Base-by-base conservation (phyloP, 2,113 vertebrate genomes). In the Dunckerocampus dactyliophorus region DNA sequence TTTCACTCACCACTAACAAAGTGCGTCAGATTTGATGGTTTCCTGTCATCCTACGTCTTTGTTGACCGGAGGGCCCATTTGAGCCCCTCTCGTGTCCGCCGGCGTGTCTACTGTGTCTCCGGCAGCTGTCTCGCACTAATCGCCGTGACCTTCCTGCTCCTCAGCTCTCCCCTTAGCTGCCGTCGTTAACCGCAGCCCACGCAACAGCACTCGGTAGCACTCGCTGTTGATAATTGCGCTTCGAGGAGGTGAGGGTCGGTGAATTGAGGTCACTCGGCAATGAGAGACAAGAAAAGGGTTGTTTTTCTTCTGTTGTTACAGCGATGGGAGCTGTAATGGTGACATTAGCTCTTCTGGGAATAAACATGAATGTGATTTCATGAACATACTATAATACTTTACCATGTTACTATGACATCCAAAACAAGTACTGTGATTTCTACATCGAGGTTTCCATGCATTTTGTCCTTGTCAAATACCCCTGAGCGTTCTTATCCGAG, bases 61-160 rank as follows among this genome's bases (percentile, higher is more conserved):
- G 37, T 37, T 51, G 34, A 20, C 62, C 1, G 2, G 59, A 56
- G 68, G 4, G 37, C 9, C 43, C 57, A 15, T 55, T 34, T 11
- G 10, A 17, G 59, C 62, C 69, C 47, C 60, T 67, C 60, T 2
- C 46, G 16, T 47, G 48, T 60, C 67, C 67, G 70, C 52, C 55
- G 53, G 54, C 71, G 47, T 71, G 76, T 71, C 76, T 69, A 62
- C 63, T 48, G 62, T 63, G 76, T 83, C 75, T 82, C 77, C 70
- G 57, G 76, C 81, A 83, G 77, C 79, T 80, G 77, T 74, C 73
- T 71, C 69, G 20, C 17, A 53, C 69, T 81, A 81, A 79, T 77
- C 69, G 70, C 67, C 60, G 43, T 45, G 42, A 79, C 81, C 72
- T 84, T 76, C 74, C 77, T 59, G 65, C 67, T 76, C 59, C 60